Evolutionary conservation across 1,140 invertebrate species (phyloP).

Genomic region (Leptinotarsa lineolata): DNA sequence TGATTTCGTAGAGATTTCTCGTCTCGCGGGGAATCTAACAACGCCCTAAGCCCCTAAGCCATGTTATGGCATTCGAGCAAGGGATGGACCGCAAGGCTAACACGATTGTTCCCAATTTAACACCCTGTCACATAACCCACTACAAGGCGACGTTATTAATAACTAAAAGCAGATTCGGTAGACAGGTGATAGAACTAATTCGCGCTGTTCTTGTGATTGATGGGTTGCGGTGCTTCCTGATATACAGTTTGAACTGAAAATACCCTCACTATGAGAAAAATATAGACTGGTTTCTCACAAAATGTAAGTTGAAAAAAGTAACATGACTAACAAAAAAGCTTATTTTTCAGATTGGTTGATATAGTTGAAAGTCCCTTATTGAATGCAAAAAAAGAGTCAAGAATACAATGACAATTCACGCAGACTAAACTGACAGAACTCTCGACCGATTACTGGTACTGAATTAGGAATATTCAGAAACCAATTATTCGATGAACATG

Average conservation of each 20-base stretch:
- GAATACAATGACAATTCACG: too few species aligned
- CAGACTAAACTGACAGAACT: too few species aligned
- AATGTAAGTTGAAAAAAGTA: too few species aligned
- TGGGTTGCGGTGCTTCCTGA: background rate
- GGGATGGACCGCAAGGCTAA: constrained; percentile 8
- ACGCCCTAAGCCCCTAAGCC: background rate
- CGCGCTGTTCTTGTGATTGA: background rate
- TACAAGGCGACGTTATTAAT: background rate
- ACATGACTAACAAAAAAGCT: too few species aligned
- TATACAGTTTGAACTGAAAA: background rate
- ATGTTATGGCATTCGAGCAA: constrained; percentile 10
- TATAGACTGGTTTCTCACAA: too few species aligned
- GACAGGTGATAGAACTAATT: constrained; percentile 1
- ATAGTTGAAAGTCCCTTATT: too few species aligned
- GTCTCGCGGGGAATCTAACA: background rate
- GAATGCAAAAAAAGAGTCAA: too few species aligned
- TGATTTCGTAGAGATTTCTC: background rate
- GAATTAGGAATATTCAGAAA: too few species aligned
- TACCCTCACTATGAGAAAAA: too few species aligned
- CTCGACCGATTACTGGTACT: too few species aligned
- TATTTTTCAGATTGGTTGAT: too few species aligned
- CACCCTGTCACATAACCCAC: constrained; percentile 11
- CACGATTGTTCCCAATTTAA: constrained; percentile 24
- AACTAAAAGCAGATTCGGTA: background rate
- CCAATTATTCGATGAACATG: too few species aligned